These are phyloP conservation scores for Dynastes maya DNA, from an alignment of 2,888 invertebrate genomes.

Conservation along the genomic window DNA sequence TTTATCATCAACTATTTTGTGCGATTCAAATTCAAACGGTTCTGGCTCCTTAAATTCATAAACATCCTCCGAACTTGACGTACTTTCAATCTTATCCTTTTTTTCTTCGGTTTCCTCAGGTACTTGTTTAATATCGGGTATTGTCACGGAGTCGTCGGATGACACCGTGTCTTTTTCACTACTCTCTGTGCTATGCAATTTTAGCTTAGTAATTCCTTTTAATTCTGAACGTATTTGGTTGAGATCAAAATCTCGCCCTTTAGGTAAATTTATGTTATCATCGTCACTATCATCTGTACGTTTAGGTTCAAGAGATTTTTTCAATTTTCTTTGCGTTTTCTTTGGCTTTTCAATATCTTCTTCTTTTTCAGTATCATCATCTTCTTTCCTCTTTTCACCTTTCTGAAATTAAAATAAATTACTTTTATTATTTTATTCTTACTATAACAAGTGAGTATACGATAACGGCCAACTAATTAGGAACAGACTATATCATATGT, in stretches of 20 bases:
- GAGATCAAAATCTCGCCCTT: conserved; percentile 86
- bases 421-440: not conserved
- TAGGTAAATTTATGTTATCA: conserved; percentile 70
- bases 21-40: conserved; percentile 87
- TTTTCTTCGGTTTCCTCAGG: conserved; percentile 58
- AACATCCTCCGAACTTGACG: conserved; percentile 75
- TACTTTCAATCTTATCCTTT: conserved; percentile 61
- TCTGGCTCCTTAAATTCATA: conserved; percentile 94
- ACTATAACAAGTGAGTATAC: too few species aligned
- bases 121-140: conserved; percentile 59
- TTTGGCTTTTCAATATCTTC: conserved; percentile 64
- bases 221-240: conserved; percentile 89
- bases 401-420: conserved; percentile 53
- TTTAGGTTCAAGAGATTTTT: conserved; percentile 68
- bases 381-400: conserved; percentile 67
- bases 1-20: conserved; percentile 68
- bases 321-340: conserved; percentile 67
- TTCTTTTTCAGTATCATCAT: conserved; percentile 71
- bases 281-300: conserved; percentile 72
- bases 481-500: too few species aligned
- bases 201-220: conserved; percentile 82
- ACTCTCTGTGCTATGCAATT: conserved; percentile 62
- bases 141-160: conserved; percentile 63
- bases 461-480: too few species aligned
- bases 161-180: conserved; percentile 63